Percentiles rank a stretch among this genome's conserved stretches.
Conservation (phyloP, 2,797 vertebrate species). For the Gymnothorax reevesii region DNA sequence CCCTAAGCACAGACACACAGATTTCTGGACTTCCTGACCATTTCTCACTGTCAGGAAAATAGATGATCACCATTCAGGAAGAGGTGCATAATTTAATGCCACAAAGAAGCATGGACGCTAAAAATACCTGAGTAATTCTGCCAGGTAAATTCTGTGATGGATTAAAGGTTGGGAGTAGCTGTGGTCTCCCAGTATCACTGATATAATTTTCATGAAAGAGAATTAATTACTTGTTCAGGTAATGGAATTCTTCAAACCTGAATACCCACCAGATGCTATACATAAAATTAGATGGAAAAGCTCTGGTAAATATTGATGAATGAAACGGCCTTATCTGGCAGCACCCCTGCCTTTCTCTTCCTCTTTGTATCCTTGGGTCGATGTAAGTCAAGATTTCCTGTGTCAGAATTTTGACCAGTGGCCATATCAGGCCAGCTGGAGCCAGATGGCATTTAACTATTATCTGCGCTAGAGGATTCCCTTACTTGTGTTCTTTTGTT, state of each 20-base stretch:
- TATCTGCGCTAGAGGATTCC: constrained; percentile 32
- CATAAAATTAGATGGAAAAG: constrained; percentile 46
- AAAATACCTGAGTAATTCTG: constrained; percentile 70
- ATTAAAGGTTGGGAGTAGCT: constrained; percentile 61
- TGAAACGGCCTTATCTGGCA: constrained; percentile 42
- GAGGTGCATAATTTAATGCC: constrained; percentile 70
- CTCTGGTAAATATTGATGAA: constrained; percentile 42
- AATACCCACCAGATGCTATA: constrained; percentile 43
- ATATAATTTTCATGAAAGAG: constrained; percentile 72
- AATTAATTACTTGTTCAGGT: constrained; percentile 74
- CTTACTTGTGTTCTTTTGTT: constrained; percentile 22
- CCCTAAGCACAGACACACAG: background rate
- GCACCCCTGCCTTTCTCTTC: constrained; percentile 38
- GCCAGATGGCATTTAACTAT: constrained; percentile 62
- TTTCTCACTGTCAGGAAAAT: constrained; percentile 50
- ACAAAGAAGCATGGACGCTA: constrained; percentile 59
- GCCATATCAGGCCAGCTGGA: constrained; percentile 39
- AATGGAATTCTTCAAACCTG: constrained; percentile 64
- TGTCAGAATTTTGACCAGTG: constrained; percentile 25
- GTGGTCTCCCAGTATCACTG: constrained; percentile 63
- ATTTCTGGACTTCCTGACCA: constrained; percentile 28
- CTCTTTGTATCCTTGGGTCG: constrained; percentile 46
- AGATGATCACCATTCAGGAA: constrained; percentile 50
- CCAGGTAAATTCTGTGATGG: constrained; percentile 70
- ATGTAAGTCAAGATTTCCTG: constrained; percentile 20